Evolutionary conservation across 2,113 vertebrate species (phyloP).

Genomic region (Lagenorhynchus albirostris): DNA sequence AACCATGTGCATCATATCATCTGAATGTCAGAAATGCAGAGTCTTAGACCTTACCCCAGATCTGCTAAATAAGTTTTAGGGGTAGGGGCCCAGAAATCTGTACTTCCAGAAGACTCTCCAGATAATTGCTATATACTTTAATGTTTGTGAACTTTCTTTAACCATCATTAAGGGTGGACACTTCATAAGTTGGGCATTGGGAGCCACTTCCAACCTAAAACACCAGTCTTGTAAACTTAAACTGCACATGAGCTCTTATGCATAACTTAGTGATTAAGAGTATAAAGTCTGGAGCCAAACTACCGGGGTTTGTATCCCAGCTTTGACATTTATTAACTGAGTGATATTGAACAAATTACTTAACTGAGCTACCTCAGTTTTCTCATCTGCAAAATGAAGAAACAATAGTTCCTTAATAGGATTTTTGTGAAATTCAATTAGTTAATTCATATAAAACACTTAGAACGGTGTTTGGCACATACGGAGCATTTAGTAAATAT

Average conservation of each 20-base stretch:
- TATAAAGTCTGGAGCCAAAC: not conserved
- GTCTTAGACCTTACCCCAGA: not conserved
- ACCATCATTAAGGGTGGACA: not conserved
- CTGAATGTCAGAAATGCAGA: not conserved
- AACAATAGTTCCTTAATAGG: not conserved
- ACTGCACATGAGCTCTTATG: not conserved
- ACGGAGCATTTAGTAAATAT: constrained; percentile 11
- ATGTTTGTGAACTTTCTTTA: not conserved
- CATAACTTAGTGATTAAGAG: constrained; percentile 27
- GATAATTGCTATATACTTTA: not conserved
- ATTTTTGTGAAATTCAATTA: constrained; percentile 37
- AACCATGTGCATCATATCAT: not conserved
- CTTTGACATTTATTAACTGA: not conserved
- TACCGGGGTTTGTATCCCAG: not conserved
- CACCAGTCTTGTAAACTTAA: not conserved
- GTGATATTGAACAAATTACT: constrained; percentile 4
- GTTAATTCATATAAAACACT: constrained; percentile 3
- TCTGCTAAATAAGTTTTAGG: not conserved
- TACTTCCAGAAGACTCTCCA: constrained; percentile 16
- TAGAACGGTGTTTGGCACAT: not conserved
- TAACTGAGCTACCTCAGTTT: constrained; percentile 15
- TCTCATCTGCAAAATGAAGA: constrained; percentile 22
- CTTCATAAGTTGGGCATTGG: not conserved
- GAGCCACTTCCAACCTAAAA: constrained; percentile 26
- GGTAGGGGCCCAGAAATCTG: not conserved